Evolutionary conservation across 1,140 invertebrate species (phyloP), one percentile per base, ranked within the genome.

Genomic region (Bombus polaris): DNA sequence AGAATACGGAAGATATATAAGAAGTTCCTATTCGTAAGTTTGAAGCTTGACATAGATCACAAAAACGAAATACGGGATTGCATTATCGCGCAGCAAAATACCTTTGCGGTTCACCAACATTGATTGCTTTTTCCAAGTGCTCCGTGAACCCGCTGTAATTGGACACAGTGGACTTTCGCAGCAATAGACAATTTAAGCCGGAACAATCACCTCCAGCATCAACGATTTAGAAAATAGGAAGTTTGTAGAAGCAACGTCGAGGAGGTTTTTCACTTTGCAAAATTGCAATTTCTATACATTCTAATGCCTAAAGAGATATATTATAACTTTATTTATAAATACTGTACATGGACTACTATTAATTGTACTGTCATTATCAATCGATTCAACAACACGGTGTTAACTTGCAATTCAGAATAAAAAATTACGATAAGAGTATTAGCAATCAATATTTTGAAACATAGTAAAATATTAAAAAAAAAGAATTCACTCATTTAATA

Each of bases 111-210:
- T 62, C 12, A 62, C 59, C 59, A 62, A 62, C 59, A n/a, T 62
- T 62, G 59, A 62, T 62, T 62, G 59, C 59, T 62, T 62, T 62
- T 62, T 62, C 28, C 59, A 62, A 62, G 59, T n/a, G 59, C 59
- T n/a, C 28, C 59, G 28, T 5, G 59, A 62, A 62, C 59, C 28
- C 59, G 59, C 59, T 62, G 59, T 62, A 62, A 62, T 62, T 62
- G 59, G 59, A 62, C 59, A 62, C 59, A n/a, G 59, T 62, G 59
- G 59, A 62, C 59, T 13, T n/a, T 62, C 59, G 12, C 28, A 62
- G 59, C 28, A 62, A 62, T 62, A n/a, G 28, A 62, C 59, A 62
- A 62, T 62, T 62, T 62, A 62, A 62, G 9, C 59, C 59, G 59
- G 12, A 62, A 62, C 59, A 62, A 62, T 62, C 59, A 62, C 59